Evolutionary conservation across 2,797 vertebrate species (phyloP), one percentile per base, ranked within the genome.

Genomic region (Fistularia commersonii): DNA sequence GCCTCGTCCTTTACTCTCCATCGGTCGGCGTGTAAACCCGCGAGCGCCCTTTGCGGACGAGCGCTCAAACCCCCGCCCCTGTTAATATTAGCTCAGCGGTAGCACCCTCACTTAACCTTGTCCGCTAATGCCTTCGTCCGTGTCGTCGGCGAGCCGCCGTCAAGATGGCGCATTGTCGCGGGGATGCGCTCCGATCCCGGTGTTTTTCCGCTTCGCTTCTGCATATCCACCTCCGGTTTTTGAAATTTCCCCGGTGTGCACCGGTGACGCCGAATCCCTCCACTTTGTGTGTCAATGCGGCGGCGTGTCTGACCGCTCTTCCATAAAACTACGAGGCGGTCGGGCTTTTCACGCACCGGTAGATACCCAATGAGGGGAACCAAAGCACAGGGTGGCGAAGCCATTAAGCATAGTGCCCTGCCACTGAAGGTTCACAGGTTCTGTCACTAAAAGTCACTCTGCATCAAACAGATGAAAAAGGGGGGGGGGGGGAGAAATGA

Each of bases 191-290:
- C n/a, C n/a, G n/a, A n/a, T n/a, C n/a, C n/a, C n/a, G n/a, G n/a
- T n/a, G n/a, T n/a, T n/a, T n/a, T n/a, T n/a, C n/a, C n/a, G n/a
- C 9, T 57, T 47, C 7, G 48, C 48, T 57, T 50, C 42, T n/a
- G 50, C 12, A 38, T 55, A 67, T 66, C 61, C n/a, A n/a, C n/a
- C n/a, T 46, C 34, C 63, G 68, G 73, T 70, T 41, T 31, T 32
- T 62, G 59, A 72, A 56, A 57, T 57, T 66, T 45, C 41, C 49
- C 39, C 52, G 34, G 41, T 50, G 41, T 33, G 48, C 68, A 55
- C 49, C 61, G 52, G 39, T 41, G 57, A 60, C 40, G 53, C 41
- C 5, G 58, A 69, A 61, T 69, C 51, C 42, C 41, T 53, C 46
- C 31, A 39, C 50, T 66, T 56, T 33, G 44, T 41, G 32, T 51